phyloP scores from a whole-genome alignment of 2,113 vertebrate genomes.

The Hylia prasina region DNA sequence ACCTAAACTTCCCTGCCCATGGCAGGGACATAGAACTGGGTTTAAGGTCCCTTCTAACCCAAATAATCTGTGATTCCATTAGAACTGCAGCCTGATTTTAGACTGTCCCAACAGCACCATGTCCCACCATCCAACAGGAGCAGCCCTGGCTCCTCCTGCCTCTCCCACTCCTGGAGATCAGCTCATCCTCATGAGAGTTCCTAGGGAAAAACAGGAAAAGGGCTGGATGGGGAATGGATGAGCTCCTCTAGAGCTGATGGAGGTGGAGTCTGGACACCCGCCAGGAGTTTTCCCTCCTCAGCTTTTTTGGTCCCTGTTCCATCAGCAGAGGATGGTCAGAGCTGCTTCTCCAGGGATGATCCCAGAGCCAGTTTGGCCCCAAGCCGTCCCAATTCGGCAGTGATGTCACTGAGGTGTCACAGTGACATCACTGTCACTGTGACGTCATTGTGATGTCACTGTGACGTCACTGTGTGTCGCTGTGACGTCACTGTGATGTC shows the following conservation, averaged over 20 bases:
- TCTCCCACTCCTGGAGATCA: not conserved
- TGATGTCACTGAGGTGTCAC: not conserved
- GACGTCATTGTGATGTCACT: not conserved
- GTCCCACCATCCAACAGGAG: not conserved
- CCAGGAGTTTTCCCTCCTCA: not conserved
- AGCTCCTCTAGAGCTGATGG: not conserved
- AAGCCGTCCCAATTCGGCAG: fast-evolving
- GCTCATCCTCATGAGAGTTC: not conserved
- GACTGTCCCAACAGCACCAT: not conserved
- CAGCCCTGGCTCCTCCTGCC: not conserved
- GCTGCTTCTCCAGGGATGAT: not conserved
- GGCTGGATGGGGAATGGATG: not conserved
- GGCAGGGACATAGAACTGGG: not conserved
- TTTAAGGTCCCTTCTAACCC: not conserved
- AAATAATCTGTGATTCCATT: not conserved
- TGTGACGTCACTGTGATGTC: not conserved
- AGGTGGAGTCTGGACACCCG: fast-evolving
- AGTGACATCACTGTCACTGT: not conserved
- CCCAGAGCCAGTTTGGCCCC: not conserved
- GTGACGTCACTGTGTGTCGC: not conserved
- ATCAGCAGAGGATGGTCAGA: not conserved
- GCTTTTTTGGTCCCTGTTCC: not conserved
- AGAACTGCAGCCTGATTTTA: not conserved
- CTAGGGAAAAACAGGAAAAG: not conserved
- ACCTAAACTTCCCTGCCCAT: not conserved